Evolutionary conservation across 1,140 invertebrate genomes (phyloP), one percentile per base, ranked within the genome.

Genomic region (Trinorchestia longiramus): DNA sequence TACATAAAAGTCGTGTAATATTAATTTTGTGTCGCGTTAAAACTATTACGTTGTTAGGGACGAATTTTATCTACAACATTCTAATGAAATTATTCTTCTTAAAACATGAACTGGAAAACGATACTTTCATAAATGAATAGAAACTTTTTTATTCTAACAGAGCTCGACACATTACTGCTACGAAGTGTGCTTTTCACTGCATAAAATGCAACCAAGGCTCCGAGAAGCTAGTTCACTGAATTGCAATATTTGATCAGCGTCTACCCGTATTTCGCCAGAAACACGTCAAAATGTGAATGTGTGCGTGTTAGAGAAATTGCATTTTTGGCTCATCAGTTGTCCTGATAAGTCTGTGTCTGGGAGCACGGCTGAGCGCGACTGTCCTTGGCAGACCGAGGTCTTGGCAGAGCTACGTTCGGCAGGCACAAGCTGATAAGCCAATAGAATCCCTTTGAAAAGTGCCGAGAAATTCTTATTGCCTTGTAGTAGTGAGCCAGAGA

Each of bases 351-450:
- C 28, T 77, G 62, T 77, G 62, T 36, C 36, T 36, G 62, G 36
- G 62, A 77, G 62, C 62, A 28, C 36, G 62, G 62, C 62, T 1
- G 62, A 23, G 62, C 62, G 62, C 36, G 62, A 4, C 43, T 90
- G 88, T 90, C 88, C 88, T 90, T 90, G 88, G 88, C 88, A 90
- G 43, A 42, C 28, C 41, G 41, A 90, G 41, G n/a, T 90, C 88
- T 90, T 90, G 88, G 88, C 88, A 90, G 28, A 77, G 88, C 88
- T 15, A 90, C 88, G 11, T 90, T 90, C 88, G 43, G 88, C 88
- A 43, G 88, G 43, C 88, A 90, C 41, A 90, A 90, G 88, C 88
- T 90, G 88, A 90, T 90, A 90, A 90, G 88, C 88, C 88, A 90
- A 90, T 43, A 90, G 88, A 90, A 90, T 90, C 88, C 88, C 88